These are phyloP conservation scores for Coregonus suidteri DNA, from an alignment of 2,797 vertebrate genomes.

Conservation along the genomic window DNA sequence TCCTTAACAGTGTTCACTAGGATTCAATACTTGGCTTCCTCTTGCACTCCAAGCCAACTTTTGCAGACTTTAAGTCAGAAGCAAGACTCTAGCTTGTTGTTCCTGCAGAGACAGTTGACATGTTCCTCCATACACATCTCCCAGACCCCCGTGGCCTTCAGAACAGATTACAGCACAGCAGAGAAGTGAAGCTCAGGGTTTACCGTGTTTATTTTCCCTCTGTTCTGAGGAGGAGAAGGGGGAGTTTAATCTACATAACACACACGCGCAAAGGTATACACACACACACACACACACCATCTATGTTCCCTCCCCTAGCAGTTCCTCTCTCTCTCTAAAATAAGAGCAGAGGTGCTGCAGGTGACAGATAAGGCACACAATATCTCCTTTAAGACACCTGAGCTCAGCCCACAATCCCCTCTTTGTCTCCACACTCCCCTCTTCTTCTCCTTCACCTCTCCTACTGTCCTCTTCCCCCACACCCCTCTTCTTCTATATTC, in stretches of 20 bases:
- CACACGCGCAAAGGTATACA: conserved; percentile 42
- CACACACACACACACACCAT: conserved; percentile 21
- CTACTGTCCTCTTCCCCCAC: conserved; percentile 23
- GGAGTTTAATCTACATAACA: background rate
- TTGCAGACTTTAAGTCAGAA: background rate
- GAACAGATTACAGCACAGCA: conserved; percentile 16
- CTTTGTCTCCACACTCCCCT: conserved; percentile 12
- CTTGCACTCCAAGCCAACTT: background rate
- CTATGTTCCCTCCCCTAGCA: conserved; percentile 44
- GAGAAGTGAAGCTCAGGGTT: conserved; percentile 16
- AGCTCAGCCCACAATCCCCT: conserved; percentile 42
- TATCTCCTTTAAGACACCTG: conserved; percentile 68
- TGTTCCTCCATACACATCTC: no score
- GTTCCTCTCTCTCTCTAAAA: conserved; percentile 61
- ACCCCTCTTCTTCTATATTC: background rate
- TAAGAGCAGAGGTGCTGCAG: conserved; percentile 77
- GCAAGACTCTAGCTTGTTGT: background rate
- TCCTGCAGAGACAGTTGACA: no score
- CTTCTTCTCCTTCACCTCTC: conserved; percentile 16
- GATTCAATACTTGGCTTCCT: background rate
- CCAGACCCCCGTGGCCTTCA: conserved; percentile 3
- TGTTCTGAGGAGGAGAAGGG: background rate
- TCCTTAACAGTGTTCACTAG: background rate
- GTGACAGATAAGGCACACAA: conserved; percentile 76
- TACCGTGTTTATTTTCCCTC: conserved; percentile 9